Base-by-base conservation (phyloP, 2,797 vertebrate genomes). In the Rhyacichthys aspro region DNA sequence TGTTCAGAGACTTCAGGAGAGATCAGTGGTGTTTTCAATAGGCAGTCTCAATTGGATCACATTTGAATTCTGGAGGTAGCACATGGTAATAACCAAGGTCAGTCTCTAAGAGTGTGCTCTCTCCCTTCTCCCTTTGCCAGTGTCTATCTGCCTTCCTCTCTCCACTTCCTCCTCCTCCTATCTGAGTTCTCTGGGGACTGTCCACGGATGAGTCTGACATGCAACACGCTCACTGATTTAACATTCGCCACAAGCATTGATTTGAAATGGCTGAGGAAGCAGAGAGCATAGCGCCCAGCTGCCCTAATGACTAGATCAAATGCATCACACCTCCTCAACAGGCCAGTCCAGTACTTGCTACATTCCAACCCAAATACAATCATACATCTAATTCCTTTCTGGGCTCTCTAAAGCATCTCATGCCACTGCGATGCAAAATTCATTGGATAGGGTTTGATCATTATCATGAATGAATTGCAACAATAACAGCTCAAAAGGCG, bases 141-240 rank as follows among this genome's bases (percentile, higher is more conserved):
- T 66, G 59, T 66, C 80, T 74, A 62, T 75, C 75, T 76, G 41
- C 12, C 33, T 41, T 39, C 23, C 14, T 63, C 59, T 69, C 52
- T 33, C 23, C 49, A 49, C 47, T 62, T 70, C 59, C 58, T 67
- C 68, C 54, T 53, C 45, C 28, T 47, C 43, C 81, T 72, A 43
- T 54, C 58, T 60, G 43, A 43, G 49, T 79, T 84, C 88, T 84
- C 87, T 17, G 64, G 90, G 86, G 88, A 83, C 78, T 68, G 70
- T 56, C 82, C 72, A 66, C 82, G 90, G 90, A 92, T 89, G 89
- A 92, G 87, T 72, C 87, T 62, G 82, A 85, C 88, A 91, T 90
- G 87, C 88, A 89, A 83, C 86, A 83, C 82, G 53, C 79, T 85
- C 83, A 91, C 90, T 89, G 90, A 93, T 93, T 92, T 86, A 87